phyloP scores from a whole-genome alignment of 1,140 invertebrate species.

The Ridgeia piscesae region DNA sequence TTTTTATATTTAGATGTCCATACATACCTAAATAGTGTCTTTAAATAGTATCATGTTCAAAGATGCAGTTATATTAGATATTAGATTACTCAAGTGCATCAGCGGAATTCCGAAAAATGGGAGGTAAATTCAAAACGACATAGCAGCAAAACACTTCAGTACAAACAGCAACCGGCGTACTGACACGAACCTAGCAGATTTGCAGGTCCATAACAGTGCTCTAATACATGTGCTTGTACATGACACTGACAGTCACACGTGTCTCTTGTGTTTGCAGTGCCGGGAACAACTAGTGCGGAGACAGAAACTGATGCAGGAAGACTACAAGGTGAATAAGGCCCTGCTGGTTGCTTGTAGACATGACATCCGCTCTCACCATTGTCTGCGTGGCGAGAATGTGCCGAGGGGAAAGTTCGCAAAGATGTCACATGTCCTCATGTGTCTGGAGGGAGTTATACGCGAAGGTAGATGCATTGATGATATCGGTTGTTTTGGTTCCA shows the following conservation, averaged over 20 bases:
- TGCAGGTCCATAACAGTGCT: background rate
- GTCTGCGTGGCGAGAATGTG: conserved; percentile 33
- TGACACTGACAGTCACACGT: background rate
- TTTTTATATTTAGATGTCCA: no score
- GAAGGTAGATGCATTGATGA: conserved; percentile 58
- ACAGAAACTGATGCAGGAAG: conserved; percentile 84
- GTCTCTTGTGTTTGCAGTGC: conserved; percentile 66
- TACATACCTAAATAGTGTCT: no score
- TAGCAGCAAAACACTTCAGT: background rate
- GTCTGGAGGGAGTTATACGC: conserved; percentile 82
- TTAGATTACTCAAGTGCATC: no score
- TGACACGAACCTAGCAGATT: no score
- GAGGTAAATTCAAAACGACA: no score
- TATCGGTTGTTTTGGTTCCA: background rate
- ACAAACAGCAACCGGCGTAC: background rate
- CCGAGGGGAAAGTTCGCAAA: conserved; percentile 72
- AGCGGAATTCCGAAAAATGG: no score
- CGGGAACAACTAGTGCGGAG: conserved; percentile 79
- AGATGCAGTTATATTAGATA: no score
- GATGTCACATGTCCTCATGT: conserved; percentile 87
- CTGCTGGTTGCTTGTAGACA: conserved; percentile 84
- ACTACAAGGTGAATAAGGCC: conserved; percentile 88
- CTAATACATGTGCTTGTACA: background rate
- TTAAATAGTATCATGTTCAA: no score
- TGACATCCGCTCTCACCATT: conserved; percentile 81